Base-by-base conservation (phyloP, 1,140 invertebrate genomes). In the Akabosia matsudoensis region DNA sequence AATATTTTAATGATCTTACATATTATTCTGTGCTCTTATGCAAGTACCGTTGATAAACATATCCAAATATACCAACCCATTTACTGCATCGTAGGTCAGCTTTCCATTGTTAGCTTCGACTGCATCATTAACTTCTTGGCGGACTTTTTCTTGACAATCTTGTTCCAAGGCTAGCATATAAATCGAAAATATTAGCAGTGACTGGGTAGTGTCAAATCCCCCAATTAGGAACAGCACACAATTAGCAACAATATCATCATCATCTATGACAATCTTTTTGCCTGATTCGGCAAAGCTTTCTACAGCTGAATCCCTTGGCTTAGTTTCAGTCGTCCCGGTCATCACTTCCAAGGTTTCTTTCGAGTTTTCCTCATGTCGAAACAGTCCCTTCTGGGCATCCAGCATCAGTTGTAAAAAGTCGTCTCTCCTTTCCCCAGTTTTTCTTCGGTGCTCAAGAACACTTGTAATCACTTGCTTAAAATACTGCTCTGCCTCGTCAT, bases 111-210 rank as follows among this genome's bases (percentile, higher is more conserved):
- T 78, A 14, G 79, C 76, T 33, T 82, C 70, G 31, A 82, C 30
- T 51, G 82, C 81, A 24, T 78, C 51, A 56, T 84, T 79, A 0
- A 90, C 83, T 81, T 90, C 88, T 70, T 85, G 75, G 26, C 85
- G 80, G 0, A 88, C 79, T 56, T 83, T 82, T 0, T 86, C 78
- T 79, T 90, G 88, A 30, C 85, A 76, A 0, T 86, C 83, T 0
- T 83, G 84, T 81, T 90, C 84, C 30, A 85, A 73, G 0, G 89
- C 88, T 28, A 90, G 79, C 75, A 86, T 84, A 67, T 88, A 88
- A 0, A 86, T 82, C 1, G 85, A 80, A 74, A 86, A 87, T 16
- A 86, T 81, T 13, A 89, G 70, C 0, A 84, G 83, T 0, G 81
- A 85, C 1, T 87, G 82, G 0, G 84, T 84, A 1, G 85, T 88